phyloP scores from a whole-genome alignment of 37 sponge, comb jelly and placozoan species.

The Mnemiopsis leidyi region DNA sequence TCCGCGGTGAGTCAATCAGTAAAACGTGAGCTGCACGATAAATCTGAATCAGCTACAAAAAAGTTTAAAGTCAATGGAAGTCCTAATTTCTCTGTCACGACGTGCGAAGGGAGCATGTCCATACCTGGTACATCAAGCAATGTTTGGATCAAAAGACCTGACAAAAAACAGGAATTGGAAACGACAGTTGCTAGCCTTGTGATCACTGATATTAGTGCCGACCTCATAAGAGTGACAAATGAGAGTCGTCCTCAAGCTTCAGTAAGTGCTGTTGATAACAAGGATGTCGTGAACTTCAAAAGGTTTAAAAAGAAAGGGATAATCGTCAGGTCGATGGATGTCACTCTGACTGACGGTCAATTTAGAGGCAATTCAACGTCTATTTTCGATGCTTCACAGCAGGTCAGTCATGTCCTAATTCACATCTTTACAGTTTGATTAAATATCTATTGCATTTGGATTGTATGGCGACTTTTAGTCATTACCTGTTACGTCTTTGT shows the following conservation, averaged over 20 bases:
- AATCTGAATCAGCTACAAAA: neutral
- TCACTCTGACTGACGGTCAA: neutral
- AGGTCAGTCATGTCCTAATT: too few relatives aligned
- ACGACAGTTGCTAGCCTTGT: neutral
- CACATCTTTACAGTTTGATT: too few relatives aligned
- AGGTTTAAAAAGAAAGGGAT: slow-evolving; percentile 25
- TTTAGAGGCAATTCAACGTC: neutral
- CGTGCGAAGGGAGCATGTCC: neutral
- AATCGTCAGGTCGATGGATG: neutral
- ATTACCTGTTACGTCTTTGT: too few relatives aligned
- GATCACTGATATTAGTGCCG: neutral
- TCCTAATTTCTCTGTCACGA: neutral
- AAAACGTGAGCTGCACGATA: neutral
- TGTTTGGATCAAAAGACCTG: neutral
- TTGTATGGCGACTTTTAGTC: too few relatives aligned
- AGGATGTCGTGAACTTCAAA: neutral
- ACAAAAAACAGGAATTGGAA: neutral
- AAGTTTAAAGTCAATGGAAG: neutral
- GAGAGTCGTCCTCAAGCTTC: neutral
- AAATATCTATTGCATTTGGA: too few relatives aligned
- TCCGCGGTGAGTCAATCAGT: neutral
- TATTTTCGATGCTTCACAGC: neutral
- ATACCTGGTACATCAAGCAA: neutral
- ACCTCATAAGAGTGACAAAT: neutral
- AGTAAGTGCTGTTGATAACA: neutral